These are phyloP conservation scores for Osedax frankpressi DNA, from an alignment of 2,888 invertebrate genomes.

Conservation along the genomic window DNA sequence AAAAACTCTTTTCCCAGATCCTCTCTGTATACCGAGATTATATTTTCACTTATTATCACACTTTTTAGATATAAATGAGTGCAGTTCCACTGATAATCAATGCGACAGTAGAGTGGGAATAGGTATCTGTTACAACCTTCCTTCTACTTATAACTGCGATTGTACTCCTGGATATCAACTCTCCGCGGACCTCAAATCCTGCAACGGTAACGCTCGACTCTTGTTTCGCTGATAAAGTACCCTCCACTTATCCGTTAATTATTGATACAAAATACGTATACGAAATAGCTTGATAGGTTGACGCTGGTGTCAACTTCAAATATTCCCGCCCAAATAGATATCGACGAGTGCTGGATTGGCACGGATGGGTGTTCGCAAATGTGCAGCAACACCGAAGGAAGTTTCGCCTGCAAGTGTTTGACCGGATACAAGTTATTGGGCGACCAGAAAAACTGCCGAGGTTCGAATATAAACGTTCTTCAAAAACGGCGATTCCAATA, in stretches of 20 bases:
- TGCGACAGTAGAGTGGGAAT: neutral
- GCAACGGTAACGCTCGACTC: neutral
- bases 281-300: no score
- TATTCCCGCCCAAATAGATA: neutral
- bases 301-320: no score
- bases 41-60: no score
- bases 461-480: neutral
- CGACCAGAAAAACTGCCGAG: neutral
- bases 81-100: neutral
- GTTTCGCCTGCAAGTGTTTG: conserved; percentile 3
- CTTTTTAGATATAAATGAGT: conserved; percentile 12
- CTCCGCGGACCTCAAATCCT: neutral
- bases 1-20: no score
- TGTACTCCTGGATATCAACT: conserved; percentile 9
- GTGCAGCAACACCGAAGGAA: conserved; percentile 8
- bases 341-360: conserved; percentile 6
- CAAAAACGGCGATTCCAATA: neutral
- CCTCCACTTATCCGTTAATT: no score
- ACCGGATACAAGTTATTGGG: neutral
- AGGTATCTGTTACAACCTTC: neutral
- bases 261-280: no score
- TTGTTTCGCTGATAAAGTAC: neutral
- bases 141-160: neutral
- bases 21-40: no score
- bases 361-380: conserved; percentile 1